phyloP scores from a whole-genome alignment of 1,140 invertebrate genomes.

The Megalopta genalis region DNA sequence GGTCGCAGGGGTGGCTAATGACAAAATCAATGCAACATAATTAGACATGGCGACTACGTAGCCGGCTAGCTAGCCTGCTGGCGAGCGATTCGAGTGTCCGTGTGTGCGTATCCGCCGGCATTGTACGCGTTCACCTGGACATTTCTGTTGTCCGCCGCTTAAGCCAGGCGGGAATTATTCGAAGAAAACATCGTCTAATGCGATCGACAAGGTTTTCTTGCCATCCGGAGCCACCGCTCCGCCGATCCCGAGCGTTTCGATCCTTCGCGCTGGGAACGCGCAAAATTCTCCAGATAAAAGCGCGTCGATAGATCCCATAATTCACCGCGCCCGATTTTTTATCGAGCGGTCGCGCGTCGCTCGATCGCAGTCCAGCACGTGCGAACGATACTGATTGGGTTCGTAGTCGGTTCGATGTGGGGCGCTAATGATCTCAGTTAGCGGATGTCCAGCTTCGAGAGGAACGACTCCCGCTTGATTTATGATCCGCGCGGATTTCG shows the following conservation, averaged over 20 bases:
- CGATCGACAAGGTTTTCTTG: slow-evolving; percentile 70
- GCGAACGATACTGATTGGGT: slow-evolving; percentile 55
- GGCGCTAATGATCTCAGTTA: slow-evolving; percentile 64
- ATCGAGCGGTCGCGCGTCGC: slow-evolving; percentile 22
- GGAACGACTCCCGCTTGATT: slow-evolving; percentile 53
- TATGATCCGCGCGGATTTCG: slow-evolving; percentile 55
- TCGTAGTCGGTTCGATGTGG: slow-evolving; percentile 52
- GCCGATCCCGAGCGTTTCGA: background rate
- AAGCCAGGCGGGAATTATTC: slow-evolving; percentile 68
- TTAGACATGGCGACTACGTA: slow-evolving; percentile 78
- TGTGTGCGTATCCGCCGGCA: slow-evolving; percentile 7
- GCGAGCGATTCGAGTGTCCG: slow-evolving; percentile 45
- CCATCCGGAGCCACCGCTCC: background rate
- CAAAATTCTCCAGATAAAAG: slow-evolving; percentile 4
- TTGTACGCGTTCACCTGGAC: slow-evolving; percentile 8
- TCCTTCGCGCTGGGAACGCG: no score
- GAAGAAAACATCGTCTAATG: slow-evolving; percentile 76
- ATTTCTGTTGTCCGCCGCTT: slow-evolving; percentile 38
- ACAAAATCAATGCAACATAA: slow-evolving; percentile 81
- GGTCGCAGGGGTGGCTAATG: slow-evolving; percentile 76
- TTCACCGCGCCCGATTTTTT: slow-evolving; percentile 46
- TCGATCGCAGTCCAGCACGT: slow-evolving; percentile 18
- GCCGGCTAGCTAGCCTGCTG: slow-evolving; percentile 52
- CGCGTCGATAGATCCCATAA: slow-evolving; percentile 1
- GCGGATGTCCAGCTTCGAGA: slow-evolving; percentile 45